Conservation (phyloP, 2,797 vertebrate genomes). For the Echiichthys vipera region DNA sequence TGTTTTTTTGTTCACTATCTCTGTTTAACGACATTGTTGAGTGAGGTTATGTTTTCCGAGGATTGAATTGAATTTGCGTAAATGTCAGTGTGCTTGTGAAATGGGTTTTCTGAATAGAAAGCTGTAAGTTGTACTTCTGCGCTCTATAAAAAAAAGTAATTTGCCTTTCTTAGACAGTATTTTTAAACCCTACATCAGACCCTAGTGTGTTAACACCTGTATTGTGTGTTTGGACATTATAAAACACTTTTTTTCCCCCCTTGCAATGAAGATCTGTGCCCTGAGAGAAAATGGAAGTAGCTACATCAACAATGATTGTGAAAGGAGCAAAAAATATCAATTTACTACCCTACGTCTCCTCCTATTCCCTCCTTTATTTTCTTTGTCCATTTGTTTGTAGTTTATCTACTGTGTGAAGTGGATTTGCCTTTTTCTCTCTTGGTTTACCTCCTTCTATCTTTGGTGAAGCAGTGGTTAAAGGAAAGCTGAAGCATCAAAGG, state of each 20-base stretch:
- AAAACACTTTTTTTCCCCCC: background rate
- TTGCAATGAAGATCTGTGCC: background rate
- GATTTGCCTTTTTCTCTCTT: conserved; percentile 13
- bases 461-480: conserved; percentile 34
- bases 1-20: background rate
- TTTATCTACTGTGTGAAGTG: conserved; percentile 9
- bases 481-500: conserved; percentile 47
- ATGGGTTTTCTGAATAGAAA: background rate
- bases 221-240: background rate
- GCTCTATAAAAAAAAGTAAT: background rate
- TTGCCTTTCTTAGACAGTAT: background rate
- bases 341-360: background rate
- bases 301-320: background rate
- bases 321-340: background rate
- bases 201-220: background rate
- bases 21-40: background rate
- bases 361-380: background rate
- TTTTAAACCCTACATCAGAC: background rate
- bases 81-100: background rate
- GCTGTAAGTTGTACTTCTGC: background rate
- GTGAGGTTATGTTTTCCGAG: background rate
- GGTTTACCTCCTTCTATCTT: conserved; percentile 13
- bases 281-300: background rate
- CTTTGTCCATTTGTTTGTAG: background rate
- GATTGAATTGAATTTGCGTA: background rate